Conservation (phyloP, 2,113 vertebrate genomes). For the Tapirus terrestris region DNA sequence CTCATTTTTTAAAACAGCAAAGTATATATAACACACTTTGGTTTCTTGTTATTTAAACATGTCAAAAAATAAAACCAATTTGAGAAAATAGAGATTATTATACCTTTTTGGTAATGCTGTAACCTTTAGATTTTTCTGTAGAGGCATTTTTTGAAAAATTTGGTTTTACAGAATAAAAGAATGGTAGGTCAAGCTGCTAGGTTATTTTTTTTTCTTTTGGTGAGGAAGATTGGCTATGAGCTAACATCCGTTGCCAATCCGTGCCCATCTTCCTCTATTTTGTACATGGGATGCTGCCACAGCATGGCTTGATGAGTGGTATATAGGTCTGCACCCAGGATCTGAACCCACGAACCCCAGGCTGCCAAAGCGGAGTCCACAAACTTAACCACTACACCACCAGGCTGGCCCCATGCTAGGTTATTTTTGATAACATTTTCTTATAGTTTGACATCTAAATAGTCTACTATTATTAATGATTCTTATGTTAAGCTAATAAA, state of each 20-base stretch:
- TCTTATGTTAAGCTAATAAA: conserved; percentile 39
- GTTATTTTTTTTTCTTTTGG: conserved; percentile 4
- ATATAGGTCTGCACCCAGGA: no score
- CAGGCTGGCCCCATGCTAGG: neutral
- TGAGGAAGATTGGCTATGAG: no score
- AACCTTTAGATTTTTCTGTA: conserved; percentile 41
- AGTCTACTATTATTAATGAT: conserved; percentile 22
- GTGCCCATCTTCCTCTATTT: no score
- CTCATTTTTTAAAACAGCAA: conserved; percentile 25
- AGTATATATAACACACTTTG: neutral
- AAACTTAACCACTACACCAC: no score
- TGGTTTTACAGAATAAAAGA: conserved; percentile 55
- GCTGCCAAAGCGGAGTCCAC: no score
- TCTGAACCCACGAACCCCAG: no score
- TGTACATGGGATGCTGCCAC: no score
- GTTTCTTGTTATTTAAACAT: conserved; percentile 51
- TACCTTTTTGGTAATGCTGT: conserved; percentile 10
- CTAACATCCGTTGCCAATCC: no score
- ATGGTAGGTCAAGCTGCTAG: neutral
- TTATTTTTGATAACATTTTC: conserved; percentile 41
- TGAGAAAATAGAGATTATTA: conserved; percentile 38
- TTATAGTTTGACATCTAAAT: conserved; percentile 19
- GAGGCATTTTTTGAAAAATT: conserved; percentile 45
- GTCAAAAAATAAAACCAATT: conserved; percentile 48
- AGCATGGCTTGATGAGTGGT: no score